Conservation (phyloP, 1,140 invertebrate genomes). For the Heliconius hermathena region DNA sequence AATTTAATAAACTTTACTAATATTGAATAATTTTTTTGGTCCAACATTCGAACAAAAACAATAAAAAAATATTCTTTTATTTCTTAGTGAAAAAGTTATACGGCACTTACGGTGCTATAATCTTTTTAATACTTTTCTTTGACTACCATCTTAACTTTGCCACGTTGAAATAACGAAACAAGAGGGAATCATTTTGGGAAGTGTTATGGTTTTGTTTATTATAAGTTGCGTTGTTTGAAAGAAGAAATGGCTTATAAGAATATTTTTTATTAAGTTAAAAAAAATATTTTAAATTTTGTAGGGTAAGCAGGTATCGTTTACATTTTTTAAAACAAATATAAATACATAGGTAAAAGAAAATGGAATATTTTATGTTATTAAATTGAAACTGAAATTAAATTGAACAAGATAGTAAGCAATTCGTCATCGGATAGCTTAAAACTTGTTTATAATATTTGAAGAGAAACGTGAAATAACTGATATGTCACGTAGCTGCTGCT, state of each 20-base stretch:
- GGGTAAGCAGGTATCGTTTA: neutral
- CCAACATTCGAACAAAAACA: neutral
- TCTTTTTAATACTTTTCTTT: conserved; percentile 8
- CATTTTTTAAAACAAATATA: neutral
- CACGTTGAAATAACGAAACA: conserved; percentile 3
- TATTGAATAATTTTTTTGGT: neutral
- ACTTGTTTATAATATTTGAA: too few relatives aligned
- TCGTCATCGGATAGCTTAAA: too few relatives aligned
- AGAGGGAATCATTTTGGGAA: neutral
- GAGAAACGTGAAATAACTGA: too few relatives aligned
- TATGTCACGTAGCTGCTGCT: too few relatives aligned
- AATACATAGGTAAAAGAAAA: too few relatives aligned
- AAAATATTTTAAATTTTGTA: neutral
- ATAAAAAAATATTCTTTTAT: neutral
- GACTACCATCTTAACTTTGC: neutral
- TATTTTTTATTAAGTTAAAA: neutral
- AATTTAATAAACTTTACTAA: neutral
- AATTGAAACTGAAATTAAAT: too few relatives aligned
- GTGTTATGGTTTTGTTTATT: conserved; percentile 12
- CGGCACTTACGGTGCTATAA: neutral
- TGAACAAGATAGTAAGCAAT: too few relatives aligned
- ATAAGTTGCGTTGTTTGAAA: neutral
- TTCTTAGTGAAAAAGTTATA: neutral
- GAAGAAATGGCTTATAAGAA: neutral
- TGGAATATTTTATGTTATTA: too few relatives aligned